Evolutionary conservation across 2,888 invertebrate species (phyloP).

Genomic region (Tenodera sinensis): DNA sequence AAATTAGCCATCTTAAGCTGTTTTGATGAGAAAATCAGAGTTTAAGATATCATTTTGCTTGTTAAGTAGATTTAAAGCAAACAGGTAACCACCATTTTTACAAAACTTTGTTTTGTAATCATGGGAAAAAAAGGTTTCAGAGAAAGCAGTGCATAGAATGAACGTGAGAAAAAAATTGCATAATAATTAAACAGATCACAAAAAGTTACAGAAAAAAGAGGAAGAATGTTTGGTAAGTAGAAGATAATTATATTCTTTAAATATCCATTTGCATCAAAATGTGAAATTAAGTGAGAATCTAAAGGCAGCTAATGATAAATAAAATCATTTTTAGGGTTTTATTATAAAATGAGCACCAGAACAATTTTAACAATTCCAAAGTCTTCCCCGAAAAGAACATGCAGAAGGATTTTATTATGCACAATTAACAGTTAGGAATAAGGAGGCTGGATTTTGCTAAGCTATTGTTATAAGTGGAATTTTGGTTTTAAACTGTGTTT

Average conservation of each 20-base stretch:
- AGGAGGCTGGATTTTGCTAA: too few relatives aligned
- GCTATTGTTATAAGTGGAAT: too few relatives aligned
- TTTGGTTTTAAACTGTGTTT: too few relatives aligned
- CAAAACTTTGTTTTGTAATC: not conserved
- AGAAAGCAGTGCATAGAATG: too few relatives aligned
- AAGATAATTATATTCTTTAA: not conserved
- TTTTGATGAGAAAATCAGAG: conserved; percentile 34
- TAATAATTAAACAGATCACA: not conserved
- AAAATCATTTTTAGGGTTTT: too few relatives aligned
- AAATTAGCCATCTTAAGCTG: conserved; percentile 54
- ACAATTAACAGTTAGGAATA: too few relatives aligned
- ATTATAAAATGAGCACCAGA: too few relatives aligned
- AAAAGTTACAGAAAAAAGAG: not conserved
- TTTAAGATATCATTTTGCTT: not conserved
- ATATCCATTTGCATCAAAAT: not conserved
- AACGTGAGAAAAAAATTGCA: not conserved
- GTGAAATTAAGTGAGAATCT: not conserved
- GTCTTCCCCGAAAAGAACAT: too few relatives aligned
- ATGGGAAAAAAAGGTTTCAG: not conserved
- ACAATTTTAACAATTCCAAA: too few relatives aligned
- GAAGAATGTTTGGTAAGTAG: not conserved
- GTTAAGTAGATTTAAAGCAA: not conserved
- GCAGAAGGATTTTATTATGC: too few relatives aligned
- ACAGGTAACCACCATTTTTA: not conserved
- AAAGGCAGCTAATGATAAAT: not conserved